These are phyloP conservation scores for Sphaeramia orbicularis DNA, from an alignment of 2,797 vertebrate genomes.

Conservation along the genomic window DNA sequence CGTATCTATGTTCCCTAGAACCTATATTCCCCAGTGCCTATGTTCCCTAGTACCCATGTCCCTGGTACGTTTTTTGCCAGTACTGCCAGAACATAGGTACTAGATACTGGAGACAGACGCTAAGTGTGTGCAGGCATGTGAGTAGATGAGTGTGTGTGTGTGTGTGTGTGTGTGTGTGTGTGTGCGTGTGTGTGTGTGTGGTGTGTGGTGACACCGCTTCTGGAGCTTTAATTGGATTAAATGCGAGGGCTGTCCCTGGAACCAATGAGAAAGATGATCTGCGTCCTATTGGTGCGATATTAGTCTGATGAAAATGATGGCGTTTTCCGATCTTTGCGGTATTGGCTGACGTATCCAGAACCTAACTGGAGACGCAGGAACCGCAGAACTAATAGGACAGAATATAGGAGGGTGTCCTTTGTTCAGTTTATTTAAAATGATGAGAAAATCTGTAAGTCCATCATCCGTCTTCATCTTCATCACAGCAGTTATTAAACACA, in stretches of 20 bases:
- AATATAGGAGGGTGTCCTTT: conserved; percentile 26
- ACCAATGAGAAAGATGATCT: too few species aligned
- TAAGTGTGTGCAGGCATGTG: conserved; percentile 53
- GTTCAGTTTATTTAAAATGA: conserved; percentile 50
- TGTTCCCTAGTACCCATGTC: too few species aligned
- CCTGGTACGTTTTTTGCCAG: too few species aligned
- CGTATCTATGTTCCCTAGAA: too few species aligned
- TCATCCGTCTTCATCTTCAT: too few species aligned
- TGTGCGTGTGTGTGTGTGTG: conserved; percentile 3
- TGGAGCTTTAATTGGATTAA: too few species aligned
- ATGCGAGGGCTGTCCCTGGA: too few species aligned
- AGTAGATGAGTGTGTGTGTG: too few species aligned
- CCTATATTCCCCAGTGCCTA: too few species aligned
- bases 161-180: conserved; percentile 15
- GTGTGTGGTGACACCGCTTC: too few species aligned
- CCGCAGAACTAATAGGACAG: conserved; percentile 59
- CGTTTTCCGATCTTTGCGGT: conserved; percentile 59
- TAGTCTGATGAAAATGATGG: conserved; percentile 65
- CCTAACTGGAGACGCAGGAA: conserved; percentile 60
- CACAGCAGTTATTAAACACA: conserved; percentile 2
- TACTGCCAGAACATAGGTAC: too few species aligned
- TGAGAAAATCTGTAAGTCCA: conserved; percentile 24
- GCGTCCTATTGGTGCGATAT: conserved; percentile 63
- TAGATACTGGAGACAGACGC: conserved; percentile 48
- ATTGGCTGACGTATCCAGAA: conserved; percentile 38